Conservation (phyloP, 2,888 invertebrate species). For the Dryadula phaetusa region DNA sequence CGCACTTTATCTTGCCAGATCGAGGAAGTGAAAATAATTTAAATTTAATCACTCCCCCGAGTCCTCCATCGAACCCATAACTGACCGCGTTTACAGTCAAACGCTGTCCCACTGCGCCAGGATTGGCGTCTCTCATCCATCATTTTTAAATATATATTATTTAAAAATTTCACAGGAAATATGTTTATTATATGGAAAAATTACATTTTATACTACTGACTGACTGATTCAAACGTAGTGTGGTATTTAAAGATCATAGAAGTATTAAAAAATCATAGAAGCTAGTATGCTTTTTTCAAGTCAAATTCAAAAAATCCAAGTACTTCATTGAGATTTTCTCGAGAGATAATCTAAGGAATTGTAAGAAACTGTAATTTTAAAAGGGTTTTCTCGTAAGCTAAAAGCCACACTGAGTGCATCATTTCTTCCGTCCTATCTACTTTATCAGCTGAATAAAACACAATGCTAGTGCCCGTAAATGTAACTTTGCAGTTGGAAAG, state of each 20-base stretch:
- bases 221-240: background rate
- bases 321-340: background rate
- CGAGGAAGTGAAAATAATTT: too few species aligned
- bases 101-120: too few species aligned
- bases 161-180: too few species aligned
- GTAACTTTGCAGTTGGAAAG: constrained; percentile 31
- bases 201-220: too few species aligned
- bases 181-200: too few species aligned
- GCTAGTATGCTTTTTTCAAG: background rate
- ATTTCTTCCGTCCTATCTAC: constrained; percentile 38
- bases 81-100: too few species aligned
- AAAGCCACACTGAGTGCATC: constrained; percentile 41
- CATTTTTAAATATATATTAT: too few species aligned
- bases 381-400: constrained; percentile 42
- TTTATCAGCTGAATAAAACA: constrained; percentile 41
- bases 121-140: too few species aligned
- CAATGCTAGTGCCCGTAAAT: constrained; percentile 37
- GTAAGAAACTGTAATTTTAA: constrained; percentile 39
- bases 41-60: too few species aligned
- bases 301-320: constrained; percentile 6
- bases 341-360: constrained; percentile 22
- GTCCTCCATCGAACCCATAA: too few species aligned
- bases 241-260: background rate
- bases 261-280: background rate
- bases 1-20: too few species aligned